Evolutionary conservation across 2,113 vertebrate species (phyloP).

Genomic region (Telmatochromis sp.): DNA sequence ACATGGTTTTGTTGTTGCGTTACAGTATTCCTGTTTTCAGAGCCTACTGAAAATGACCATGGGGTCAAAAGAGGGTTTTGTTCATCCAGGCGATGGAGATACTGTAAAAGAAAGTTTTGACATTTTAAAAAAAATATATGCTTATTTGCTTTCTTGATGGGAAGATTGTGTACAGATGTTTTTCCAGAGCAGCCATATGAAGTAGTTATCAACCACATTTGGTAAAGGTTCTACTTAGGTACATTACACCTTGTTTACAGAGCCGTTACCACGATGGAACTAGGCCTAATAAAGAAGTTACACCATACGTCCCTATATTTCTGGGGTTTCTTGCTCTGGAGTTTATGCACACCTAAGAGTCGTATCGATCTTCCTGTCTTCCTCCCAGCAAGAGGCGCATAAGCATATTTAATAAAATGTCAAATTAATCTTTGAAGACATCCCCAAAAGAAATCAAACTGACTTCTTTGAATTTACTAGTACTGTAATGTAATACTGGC

Average conservation of each 20-base stretch:
- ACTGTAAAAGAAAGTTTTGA: background rate
- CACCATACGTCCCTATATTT: background rate
- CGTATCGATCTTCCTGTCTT: background rate
- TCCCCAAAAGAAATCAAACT: background rate
- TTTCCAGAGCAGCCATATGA: background rate
- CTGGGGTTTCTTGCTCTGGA: background rate
- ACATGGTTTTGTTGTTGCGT: background rate
- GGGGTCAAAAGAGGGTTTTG: background rate
- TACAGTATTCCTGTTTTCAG: conserved; percentile 6
- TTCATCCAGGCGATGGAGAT: background rate
- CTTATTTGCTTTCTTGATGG: background rate
- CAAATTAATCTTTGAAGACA: background rate
- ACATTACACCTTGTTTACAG: background rate
- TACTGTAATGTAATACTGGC: conserved; percentile 47
- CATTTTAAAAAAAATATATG: background rate
- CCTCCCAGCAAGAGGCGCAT: background rate
- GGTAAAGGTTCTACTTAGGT: background rate
- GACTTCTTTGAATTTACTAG: background rate
- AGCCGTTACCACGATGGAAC: background rate
- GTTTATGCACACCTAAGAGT: background rate
- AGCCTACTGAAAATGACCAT: background rate
- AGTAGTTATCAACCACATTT: background rate
- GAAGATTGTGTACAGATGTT: background rate
- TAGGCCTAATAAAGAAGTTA: background rate
- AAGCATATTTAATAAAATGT: background rate